Evolutionary conservation across 2,797 vertebrate species (phyloP).

Genomic region (Clarias platycephalus): DNA sequence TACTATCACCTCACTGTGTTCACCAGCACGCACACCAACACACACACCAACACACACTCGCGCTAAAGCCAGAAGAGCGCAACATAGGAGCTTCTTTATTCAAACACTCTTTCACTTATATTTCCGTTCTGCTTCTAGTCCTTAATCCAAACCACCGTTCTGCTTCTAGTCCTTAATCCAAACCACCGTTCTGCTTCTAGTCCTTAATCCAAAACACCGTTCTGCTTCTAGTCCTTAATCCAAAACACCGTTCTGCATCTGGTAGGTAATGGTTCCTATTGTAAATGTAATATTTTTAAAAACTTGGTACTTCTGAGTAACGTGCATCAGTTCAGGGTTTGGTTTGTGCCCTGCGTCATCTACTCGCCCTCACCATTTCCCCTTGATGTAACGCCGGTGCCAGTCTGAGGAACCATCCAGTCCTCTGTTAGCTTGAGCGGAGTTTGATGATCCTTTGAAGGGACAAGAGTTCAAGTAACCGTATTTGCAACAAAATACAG

Average conservation of each 20-base stretch:
- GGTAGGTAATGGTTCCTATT: too few species aligned
- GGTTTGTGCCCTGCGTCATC: neutral
- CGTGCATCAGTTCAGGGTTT: neutral
- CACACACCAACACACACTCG: slow-evolving; percentile 21
- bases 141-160: neutral
- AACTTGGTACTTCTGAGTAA: neutral
- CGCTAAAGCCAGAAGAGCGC: neutral
- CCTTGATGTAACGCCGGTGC: neutral
- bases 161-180: too few species aligned
- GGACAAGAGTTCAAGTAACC: neutral
- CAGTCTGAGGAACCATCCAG: neutral
- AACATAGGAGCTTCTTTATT: neutral
- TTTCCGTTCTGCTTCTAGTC: neutral
- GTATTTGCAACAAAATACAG: neutral
- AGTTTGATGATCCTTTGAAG: neutral
- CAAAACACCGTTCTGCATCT: neutral
- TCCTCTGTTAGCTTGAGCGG: neutral
- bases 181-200: neutral
- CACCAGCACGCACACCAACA: slow-evolving; percentile 18
- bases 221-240: neutral
- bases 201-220: neutral
- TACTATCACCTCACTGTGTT: slow-evolving; percentile 33
- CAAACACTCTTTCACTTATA: neutral
- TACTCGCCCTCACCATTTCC: neutral
- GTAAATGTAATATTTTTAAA: neutral